Base-by-base conservation (phyloP, 2,888 invertebrate genomes). In the Teleogryllus oceanicus region DNA sequence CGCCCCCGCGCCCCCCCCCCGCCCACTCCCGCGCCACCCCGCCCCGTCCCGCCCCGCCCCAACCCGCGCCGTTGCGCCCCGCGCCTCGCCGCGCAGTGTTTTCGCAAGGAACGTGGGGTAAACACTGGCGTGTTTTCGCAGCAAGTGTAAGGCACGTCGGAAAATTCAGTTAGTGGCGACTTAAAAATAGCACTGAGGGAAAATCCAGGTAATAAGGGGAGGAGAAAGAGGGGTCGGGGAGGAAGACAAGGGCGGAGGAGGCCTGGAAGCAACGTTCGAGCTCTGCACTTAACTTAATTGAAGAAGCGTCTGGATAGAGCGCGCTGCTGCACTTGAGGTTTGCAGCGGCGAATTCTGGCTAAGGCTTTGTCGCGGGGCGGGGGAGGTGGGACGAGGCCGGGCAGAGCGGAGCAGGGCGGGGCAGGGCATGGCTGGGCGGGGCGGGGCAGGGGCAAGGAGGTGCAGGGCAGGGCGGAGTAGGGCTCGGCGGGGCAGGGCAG, bases 141-240 rank as follows among this genome's bases (percentile, higher is more conserved):
- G 62, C 62, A 62, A 62, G 62, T 62, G 62, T 62, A 62, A 62
- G 62, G 62, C 62, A 62, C 62, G 62, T 62, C 62, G 62, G 62
- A 18, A 62, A 62, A 62, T 62, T 62, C 16, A 62, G 62, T 62
- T 62, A 62, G 62, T 62, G 62, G 62, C n/a, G 62, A 62, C 62
- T 62, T 62, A 62, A 62, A 62, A 62, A 62, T 62, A 62, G n/a
- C 62, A 62, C 62, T n/a, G 62, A 62, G 62, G 62, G 62, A 18
- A 62, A 62, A 62, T 62, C 62, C 62, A 62, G 62, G 62, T 62
- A 62, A 62, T 62, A 62, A 62, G 62, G 62, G 16, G 62, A 10
- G n/a, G 62, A 62, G 13, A 62, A 62, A 1, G 62, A 62, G 62
- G n/a, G 62, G 62, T 62, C 1, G 4, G 62, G 62, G 62, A 62